A percentile compares a stretch with the other conserved stretches of the same genome.
phyloP scores from a whole-genome alignment of 2,113 vertebrate species.

The Lates calcarifer region DNA sequence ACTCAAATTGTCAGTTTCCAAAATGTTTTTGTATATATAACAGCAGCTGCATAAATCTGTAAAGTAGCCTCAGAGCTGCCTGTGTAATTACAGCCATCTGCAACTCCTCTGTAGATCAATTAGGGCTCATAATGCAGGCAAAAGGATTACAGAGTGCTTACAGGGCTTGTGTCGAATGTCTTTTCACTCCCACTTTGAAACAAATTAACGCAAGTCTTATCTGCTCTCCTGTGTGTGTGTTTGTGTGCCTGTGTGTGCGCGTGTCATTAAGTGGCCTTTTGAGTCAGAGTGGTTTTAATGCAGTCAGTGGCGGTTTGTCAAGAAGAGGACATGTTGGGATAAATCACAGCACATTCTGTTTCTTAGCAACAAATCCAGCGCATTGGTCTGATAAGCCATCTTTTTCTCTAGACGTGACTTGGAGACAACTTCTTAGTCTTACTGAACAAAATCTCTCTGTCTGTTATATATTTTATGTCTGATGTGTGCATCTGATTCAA shows the following conservation, averaged over 20 bases:
- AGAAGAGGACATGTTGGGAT: constrained; percentile 41
- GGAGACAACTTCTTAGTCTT: constrained; percentile 45
- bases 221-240: constrained; percentile 11
- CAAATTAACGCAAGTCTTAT: constrained; percentile 19
- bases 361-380: constrained; percentile 72
- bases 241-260: constrained; percentile 11
- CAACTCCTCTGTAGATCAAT: constrained; percentile 11
- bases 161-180: neutral
- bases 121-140: constrained; percentile 10
- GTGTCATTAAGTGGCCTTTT: constrained; percentile 22
- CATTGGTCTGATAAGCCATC: constrained; percentile 44
- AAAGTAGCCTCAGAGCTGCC: neutral
- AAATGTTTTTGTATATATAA: constrained; percentile 26
- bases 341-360: constrained; percentile 64
- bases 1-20: neutral
- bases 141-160: constrained; percentile 15
- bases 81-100: constrained; percentile 34
- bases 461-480: constrained; percentile 8
- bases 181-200: constrained; percentile 18
- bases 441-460: constrained; percentile 20
- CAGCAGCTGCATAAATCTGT: constrained; percentile 11
- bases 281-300: constrained; percentile 39
- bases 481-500: neutral
- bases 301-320: constrained; percentile 29
- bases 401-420: constrained; percentile 57